Base-by-base conservation (phyloP, 1,140 invertebrate species). In the Bicyclus anynana region DNA sequence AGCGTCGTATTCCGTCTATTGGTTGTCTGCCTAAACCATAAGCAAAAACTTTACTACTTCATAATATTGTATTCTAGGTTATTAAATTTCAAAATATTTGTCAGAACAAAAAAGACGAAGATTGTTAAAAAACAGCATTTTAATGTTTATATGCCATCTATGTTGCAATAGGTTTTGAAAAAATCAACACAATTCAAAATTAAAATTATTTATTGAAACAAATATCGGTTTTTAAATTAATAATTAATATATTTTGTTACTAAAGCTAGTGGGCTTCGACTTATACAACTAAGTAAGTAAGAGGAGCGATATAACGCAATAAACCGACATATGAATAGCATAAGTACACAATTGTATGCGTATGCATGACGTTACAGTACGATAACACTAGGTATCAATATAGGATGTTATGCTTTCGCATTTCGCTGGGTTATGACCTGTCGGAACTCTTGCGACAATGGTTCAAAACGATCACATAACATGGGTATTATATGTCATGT, bases 121-220 rank as follows among this genome's bases (percentile, higher is more conserved):
- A n/a, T n/a, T n/a, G n/a, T n/a, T n/a, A n/a, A n/a, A n/a, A n/a
- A n/a, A n/a, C n/a, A n/a, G n/a, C n/a, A n/a, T n/a, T n/a, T n/a
- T n/a, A n/a, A n/a, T n/a, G n/a, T n/a, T n/a, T n/a, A n/a, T n/a
- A n/a, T n/a, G n/a, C n/a, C n/a, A 23, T 23, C 23, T 2, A 7
- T 23, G 23, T 23, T 23, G 23, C 23, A 23, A 9, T 33, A 4
- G 7, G 7, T 14, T 12, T 20, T 17, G 7, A 60, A 59, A 72
- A 62, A 60, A 56, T 47, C 44, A 64, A 42, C 20, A 26, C 48
- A n/a, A n/a, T 54, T 59, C 65, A 85, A 85, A 87, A 85, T 87
- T 84, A 87, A 82, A 87, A 73, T 84, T 75, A 82, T 87, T 85
- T 87, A 85, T 85, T 87, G 75, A 85, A 84, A 87, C 81, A 85